Base-by-base conservation (phyloP, 2,797 vertebrate genomes). In the Hyperoplus immaculatus region DNA sequence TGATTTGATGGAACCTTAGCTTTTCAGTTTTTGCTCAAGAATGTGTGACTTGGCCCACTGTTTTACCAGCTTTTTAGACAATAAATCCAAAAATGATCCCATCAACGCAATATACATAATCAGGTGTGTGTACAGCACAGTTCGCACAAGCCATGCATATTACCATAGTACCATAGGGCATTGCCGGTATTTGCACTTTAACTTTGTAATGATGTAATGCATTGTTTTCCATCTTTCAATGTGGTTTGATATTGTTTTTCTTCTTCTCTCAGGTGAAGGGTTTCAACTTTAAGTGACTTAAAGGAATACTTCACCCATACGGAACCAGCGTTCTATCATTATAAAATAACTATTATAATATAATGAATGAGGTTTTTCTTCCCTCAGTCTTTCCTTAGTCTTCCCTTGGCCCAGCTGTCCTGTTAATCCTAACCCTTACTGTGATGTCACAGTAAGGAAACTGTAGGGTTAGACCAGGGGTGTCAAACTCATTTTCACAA, bases 141-240 rank as follows among this genome's bases (percentile, higher is more conserved):
- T 49, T 47, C 8, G 4, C 36, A 56, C 42, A 29, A 50, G 8
- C 8, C 4, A 3, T 29, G 15, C 46, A 13, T 0, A 51, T 70
- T 12, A 51, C 12, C 46, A 50, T 3, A 21, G 2, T 51, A 12
- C 21, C 21, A 49, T 66, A 61, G 77, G 73, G 15, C 45, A 11
- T 53, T 6, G 50, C 8, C 46, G 49, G 72, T 16, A 49, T 60
- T 46, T 54, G 42, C 57, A 29, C 42, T 72, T 62, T 4, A 11
- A 21, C 61, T 72, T 15, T 38, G 47, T 55, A 10, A 11, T 47
- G 64, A 55, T 16, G 18, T 54, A 58, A 53, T 18, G 45, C 53
- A 56, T 63, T 54, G 65, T 65, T 43, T 49, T 60, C n/a, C 14
- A 42, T 62, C 21, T 29, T 49, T 7, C 54, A 46, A 56, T 41